Base-by-base conservation (phyloP, 2,113 vertebrate species). In the Oenanthe oenanthe region DNA sequence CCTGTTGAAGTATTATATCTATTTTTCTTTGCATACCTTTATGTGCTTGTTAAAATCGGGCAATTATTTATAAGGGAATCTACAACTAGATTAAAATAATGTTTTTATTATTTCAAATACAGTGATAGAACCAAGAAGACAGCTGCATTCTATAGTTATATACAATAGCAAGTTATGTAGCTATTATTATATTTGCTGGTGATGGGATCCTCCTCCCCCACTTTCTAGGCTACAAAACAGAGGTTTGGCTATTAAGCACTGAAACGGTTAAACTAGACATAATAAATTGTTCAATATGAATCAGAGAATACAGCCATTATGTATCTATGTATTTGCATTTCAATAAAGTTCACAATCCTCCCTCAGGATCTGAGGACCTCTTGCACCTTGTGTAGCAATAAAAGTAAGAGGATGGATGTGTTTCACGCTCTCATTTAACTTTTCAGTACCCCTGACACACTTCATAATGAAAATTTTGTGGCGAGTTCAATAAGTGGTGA, bases 121-220 rank as follows among this genome's bases (percentile, higher is more conserved):
- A 60, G 4, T 24, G 34, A 20, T 40, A n/a, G n/a, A 70, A 71
- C 21, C 19, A 61, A 60, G 12, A 92, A 65, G 31, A 83, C 13
- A 76, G 45, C 10, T 73, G 10, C 28, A 38, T 68, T 68, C 38
- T 31, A 6, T 15, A 54, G 70, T 68, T 68, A 34, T 11, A 34
- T 75, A 42, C 29, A 48, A 61, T 21, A 53, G 19, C 13, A 47
- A 40, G 11, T 53, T 68, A 28, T 24, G 13, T 62, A 48, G 42
- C 25, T 48, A 2, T 51, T 62, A 6, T 38, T 82, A 5, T 11
- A 31, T 62, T 91, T 92, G 42, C 22, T 29, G 61, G 4, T 76
- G 58, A 42, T 54, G 20, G 10, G 53, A 38, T 85, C 8, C 2
- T 8, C 8, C 4, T 16, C 6, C 6, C 2, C 1, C 4, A 1